phyloP scores from a whole-genome alignment of 1,140 invertebrate species.

The Zelostemma sp. region DNA sequence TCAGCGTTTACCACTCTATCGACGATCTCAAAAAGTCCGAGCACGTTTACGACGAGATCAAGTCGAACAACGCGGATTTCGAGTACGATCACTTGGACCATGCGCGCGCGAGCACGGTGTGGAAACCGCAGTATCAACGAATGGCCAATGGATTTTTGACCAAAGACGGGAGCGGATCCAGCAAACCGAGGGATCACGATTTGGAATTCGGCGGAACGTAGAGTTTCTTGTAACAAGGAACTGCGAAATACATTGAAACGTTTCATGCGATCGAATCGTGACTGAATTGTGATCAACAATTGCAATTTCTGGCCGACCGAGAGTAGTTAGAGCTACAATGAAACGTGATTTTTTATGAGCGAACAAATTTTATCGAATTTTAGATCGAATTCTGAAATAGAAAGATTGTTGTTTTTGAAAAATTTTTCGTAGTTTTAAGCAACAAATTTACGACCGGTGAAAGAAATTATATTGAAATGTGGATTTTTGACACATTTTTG shows the following conservation, averaged over 20 bases:
- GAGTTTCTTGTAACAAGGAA: background rate
- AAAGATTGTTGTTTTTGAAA: no score
- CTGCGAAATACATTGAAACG: no score
- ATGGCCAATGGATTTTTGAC: constrained; percentile 75
- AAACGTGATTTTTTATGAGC: no score
- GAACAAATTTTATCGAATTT: background rate
- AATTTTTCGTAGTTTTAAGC: background rate
- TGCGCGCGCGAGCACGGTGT: constrained; percentile 81
- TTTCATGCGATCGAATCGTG: background rate
- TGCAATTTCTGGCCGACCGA: no score
- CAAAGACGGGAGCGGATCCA: constrained; percentile 38
- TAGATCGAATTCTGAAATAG: no score
- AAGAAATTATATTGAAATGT: background rate
- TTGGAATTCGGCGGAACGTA: background rate
- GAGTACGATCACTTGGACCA: constrained; percentile 92
- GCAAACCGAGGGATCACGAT: constrained; percentile 17
- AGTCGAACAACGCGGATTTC: constrained; percentile 81
- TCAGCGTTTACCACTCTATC: constrained; percentile 83
- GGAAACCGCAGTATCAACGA: constrained; percentile 87
- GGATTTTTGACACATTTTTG: no score
- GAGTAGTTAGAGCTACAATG: background rate
- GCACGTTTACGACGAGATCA: constrained; percentile 93
- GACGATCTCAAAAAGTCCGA: constrained; percentile 81
- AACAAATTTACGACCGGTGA: background rate
- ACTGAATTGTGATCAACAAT: background rate